Percentiles rank a stretch among this genome's conserved stretches.
Evolutionary conservation across 1,140 invertebrate genomes (phyloP).

Genomic region (Scylla paramamosain): DNA sequence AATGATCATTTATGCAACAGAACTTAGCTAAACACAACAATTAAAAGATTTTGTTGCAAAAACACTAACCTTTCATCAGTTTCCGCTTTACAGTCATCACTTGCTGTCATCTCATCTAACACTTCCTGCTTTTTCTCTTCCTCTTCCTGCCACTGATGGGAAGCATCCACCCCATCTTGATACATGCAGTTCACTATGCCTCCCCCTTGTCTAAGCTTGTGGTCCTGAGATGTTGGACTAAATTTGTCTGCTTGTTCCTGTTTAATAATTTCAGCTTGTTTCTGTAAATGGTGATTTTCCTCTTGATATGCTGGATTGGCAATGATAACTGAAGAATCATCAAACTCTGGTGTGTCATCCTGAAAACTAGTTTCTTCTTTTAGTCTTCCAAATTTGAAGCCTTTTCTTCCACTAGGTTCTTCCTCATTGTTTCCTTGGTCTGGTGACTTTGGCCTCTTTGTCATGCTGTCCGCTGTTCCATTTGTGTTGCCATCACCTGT

Average conservation of each 20-base stretch:
- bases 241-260: background rate
- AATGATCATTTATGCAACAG: background rate
- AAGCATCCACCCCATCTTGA: background rate
- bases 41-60: too few relatives aligned
- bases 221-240: background rate
- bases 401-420: slow-evolving; percentile 29
- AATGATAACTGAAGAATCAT: slow-evolving; percentile 59
- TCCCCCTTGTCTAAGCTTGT: background rate
- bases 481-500: background rate
- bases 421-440: background rate
- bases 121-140: background rate
- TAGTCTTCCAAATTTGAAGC: slow-evolving; percentile 69
- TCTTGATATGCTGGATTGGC: slow-evolving; percentile 71
- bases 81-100: background rate
- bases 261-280: background rate
- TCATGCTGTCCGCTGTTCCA: background rate
- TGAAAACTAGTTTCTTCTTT: slow-evolving; percentile 56
- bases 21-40: background rate
- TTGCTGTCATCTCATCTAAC: background rate
- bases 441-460: background rate
- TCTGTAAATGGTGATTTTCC: slow-evolving; percentile 19
- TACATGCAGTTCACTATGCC: background rate
- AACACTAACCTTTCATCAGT: slow-evolving; percentile 18
- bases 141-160: background rate
- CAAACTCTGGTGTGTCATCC: background rate